Evolutionary conservation across 1,140 invertebrate species (phyloP).

Genomic region (Philotrypesis tridentata): DNA sequence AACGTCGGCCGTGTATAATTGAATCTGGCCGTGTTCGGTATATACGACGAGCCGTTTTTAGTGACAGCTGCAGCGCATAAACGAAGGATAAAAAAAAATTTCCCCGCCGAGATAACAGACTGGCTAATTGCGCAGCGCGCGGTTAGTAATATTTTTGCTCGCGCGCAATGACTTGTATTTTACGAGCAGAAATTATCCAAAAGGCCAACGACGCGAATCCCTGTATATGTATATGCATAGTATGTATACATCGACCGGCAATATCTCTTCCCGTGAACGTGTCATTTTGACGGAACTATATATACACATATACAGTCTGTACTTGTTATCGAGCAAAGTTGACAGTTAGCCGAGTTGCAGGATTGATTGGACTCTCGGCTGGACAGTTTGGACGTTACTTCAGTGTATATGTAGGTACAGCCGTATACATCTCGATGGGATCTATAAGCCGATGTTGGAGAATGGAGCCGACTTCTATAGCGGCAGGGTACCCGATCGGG

Average conservation of each 20-base stretch:
- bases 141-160: too few species aligned
- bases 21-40: not conserved
- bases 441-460: not conserved
- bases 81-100: not conserved
- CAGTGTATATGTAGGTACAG: too few species aligned
- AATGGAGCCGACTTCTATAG: not conserved
- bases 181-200: too few species aligned
- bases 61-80: too few species aligned
- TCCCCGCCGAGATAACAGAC: not conserved
- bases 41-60: slow-evolving; percentile 13
- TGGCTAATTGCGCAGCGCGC: too few species aligned
- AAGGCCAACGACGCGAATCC: too few species aligned
- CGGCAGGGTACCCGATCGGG: too few species aligned
- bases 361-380: not conserved
- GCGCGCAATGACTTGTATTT: too few species aligned
- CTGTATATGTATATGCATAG: too few species aligned
- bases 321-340: not conserved
- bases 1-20: slow-evolving; percentile 4
- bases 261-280: not conserved
- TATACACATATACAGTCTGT: not conserved
- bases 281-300: not conserved
- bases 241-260: not conserved
- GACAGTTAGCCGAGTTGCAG: not conserved
- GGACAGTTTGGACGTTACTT: not conserved
- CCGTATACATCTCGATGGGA: too few species aligned